Conservation (phyloP, 2,113 vertebrate species). For the Xiphophorus couchianus region DNA sequence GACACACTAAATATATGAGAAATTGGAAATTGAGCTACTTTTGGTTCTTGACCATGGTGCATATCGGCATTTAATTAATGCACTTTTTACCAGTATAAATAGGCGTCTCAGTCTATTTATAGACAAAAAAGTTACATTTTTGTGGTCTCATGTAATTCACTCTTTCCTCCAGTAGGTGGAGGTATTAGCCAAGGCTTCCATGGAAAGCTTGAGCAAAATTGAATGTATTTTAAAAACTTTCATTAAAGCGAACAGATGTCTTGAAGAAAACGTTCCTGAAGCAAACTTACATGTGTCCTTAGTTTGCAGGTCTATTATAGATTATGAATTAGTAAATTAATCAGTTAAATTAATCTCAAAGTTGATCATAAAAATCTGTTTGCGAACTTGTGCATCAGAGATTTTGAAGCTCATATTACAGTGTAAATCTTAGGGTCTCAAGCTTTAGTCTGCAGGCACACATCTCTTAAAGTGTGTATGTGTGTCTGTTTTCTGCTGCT, state of each 20-base stretch:
- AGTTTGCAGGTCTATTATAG: constrained; percentile 14
- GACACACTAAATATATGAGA: neutral
- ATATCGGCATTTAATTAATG: neutral
- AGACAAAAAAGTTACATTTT: too few species aligned
- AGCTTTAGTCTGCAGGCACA: constrained; percentile 57
- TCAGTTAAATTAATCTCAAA: constrained; percentile 22
- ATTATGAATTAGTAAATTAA: neutral
- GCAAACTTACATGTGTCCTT: neutral
- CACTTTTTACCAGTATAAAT: neutral
- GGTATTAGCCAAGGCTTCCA: constrained; percentile 44
- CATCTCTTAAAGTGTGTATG: constrained; percentile 52
- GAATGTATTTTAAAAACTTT: neutral
- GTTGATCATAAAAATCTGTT: constrained; percentile 35
- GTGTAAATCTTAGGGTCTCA: constrained; percentile 60
- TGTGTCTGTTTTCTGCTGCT: constrained; percentile 60
- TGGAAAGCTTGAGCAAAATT: constrained; percentile 1
- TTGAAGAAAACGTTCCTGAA: neutral
- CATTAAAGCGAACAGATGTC: neutral
- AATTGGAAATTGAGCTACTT: neutral
- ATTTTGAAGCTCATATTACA: constrained; percentile 52
- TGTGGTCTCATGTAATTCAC: constrained; percentile 16
- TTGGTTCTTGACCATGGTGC: too few species aligned
- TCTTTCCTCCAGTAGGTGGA: constrained; percentile 58
- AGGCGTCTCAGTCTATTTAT: too few species aligned
- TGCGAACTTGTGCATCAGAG: constrained; percentile 50